Evolutionary conservation across 2,888 invertebrate species (phyloP), one percentile per base, ranked within the genome.

Genomic region (Andrena minutula): DNA sequence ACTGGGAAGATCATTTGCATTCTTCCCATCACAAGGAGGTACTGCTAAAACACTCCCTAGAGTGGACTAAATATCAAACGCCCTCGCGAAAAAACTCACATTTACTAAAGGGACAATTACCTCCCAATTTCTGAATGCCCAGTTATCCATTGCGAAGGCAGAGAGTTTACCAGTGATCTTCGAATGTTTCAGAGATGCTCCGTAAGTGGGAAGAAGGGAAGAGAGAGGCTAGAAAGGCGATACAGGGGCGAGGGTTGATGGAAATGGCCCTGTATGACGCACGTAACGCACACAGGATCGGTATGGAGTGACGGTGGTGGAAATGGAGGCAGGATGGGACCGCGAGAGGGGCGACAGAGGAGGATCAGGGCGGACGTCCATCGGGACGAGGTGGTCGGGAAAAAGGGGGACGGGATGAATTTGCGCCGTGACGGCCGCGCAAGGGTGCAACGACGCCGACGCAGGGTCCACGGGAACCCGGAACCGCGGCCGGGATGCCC

Each of bases 361-460:
- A 82, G 83, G 88, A 82, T 79, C 74, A 79, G 78, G 85, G 82
- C 78, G 83, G 77, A 66, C 69, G 77, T 65, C 82, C 77, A 71
- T 71, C 63, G 71, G 7, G 60, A 70, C 78, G 83, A 72, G 80
- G 85, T 74, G 81, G 87, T 65, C 68, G 77, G 69, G 83, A 82
- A 75, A 56, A 74, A 73, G 76, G 86, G 86, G 80, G 86, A 88
- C 85, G 88, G 82, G 88, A 89, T 86, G 88, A 89, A 89, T 89
- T 90, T 91, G 89, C 89, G 90, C 88, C 82, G 87, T 77, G 86
- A 86, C 84, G 85, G 80, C 79, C 90, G 92, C 92, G 92, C 92
- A 90, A 82, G 89, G 88, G 77, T 85, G 87, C 79, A 76, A 86
- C 81, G 86, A 90, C 92, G 92, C 92, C 92, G 92, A 92, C 92